phyloP scores from a whole-genome alignment of 2,888 invertebrate genomes.

The Lasioglossum marginatum region DNA sequence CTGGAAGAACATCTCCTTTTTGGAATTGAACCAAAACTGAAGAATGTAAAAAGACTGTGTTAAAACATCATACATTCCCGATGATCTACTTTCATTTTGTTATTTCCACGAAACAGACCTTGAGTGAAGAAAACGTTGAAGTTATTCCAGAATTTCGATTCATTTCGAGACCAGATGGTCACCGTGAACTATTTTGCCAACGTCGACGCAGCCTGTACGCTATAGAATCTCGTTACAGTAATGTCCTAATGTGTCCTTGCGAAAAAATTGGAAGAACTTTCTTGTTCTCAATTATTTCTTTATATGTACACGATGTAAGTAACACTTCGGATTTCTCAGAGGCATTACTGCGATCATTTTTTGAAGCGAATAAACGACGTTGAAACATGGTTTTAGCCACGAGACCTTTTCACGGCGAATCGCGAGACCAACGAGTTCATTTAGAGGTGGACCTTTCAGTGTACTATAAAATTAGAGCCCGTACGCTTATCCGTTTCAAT shows the following conservation, averaged over 20 bases:
- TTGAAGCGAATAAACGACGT: neutral
- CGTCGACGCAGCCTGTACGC: neutral
- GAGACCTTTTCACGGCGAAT: neutral
- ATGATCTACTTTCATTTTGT: neutral
- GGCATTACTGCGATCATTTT: neutral
- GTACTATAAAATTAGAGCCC: slow-evolving; percentile 23
- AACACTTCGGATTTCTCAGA: neutral
- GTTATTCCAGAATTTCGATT: neutral
- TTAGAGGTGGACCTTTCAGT: slow-evolving; percentile 60
- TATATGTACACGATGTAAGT: too few relatives aligned
- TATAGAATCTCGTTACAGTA: neutral
- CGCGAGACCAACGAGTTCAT: neutral
- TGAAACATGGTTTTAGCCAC: neutral
- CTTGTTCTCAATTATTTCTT: neutral
- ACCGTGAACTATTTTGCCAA: neutral
- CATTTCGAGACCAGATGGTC: neutral
- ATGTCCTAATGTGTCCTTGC: neutral
- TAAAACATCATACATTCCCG: neutral
- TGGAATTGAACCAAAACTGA: neutral
- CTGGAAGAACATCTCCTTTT: neutral
- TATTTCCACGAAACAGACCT: neutral
- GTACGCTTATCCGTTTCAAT: slow-evolving; percentile 19
- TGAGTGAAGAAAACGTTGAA: neutral
- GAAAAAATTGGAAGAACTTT: neutral
- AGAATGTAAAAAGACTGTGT: neutral